phyloP scores from a whole-genome alignment of 2,888 invertebrate genomes.

The Agrotis ipsilon region DNA sequence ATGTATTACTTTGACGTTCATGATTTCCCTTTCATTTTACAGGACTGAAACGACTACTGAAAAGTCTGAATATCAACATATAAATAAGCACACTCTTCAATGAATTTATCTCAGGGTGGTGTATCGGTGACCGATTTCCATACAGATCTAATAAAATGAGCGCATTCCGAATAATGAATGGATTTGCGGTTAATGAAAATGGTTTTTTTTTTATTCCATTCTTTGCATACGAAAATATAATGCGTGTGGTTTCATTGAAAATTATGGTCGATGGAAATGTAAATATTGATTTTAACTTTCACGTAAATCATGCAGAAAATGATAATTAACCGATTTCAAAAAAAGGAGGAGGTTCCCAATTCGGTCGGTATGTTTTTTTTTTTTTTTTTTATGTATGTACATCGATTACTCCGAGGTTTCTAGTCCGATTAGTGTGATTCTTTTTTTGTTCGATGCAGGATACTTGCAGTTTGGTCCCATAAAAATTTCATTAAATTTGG shows the following conservation, averaged over 20 bases:
- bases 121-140: constrained; percentile 79
- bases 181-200: constrained; percentile 76
- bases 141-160: constrained; percentile 83
- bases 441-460: too few species aligned
- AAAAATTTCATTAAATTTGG: too few species aligned
- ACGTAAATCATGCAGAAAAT: constrained; percentile 40
- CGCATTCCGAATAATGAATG: constrained; percentile 79
- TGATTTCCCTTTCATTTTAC: constrained; percentile 48
- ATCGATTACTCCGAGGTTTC: too few species aligned
- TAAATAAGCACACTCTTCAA: constrained; percentile 76
- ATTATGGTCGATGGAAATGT: constrained; percentile 66
- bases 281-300: constrained; percentile 62
- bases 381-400: too few species aligned
- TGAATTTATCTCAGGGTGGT: constrained; percentile 77
- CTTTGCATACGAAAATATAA: constrained; percentile 72
- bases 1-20: constrained; percentile 42
- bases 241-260: constrained; percentile 52
- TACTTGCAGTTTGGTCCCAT: too few species aligned
- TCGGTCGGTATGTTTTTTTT: too few species aligned
- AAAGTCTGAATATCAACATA: constrained; percentile 68
- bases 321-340: too few species aligned
- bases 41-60: constrained; percentile 44
- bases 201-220: constrained; percentile 76
- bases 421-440: too few species aligned
- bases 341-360: too few species aligned